Base-by-base conservation (phyloP, 2,113 vertebrate species). In the Nanorana parkeri region DNA sequence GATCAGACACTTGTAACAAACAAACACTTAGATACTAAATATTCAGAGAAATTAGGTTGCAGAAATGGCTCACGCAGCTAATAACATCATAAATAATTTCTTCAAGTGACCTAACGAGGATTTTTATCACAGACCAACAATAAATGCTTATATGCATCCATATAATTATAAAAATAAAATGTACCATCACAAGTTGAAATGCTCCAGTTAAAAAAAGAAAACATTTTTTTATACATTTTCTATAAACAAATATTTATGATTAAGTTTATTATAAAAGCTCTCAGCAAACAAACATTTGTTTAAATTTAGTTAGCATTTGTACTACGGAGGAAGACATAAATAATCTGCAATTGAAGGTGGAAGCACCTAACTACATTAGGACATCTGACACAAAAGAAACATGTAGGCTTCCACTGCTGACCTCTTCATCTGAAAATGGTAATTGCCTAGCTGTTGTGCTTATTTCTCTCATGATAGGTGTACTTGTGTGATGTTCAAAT, bases 91-190 rank as follows among this genome's bases (percentile, higher is more conserved):
- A 68, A 68, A 68, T 68, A 68, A 21, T 79, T n/a, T 68, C 41
- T 28, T 67, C 56, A 68, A 56, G 65, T 68, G 64, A 79, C 52
- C 65, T 79, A 68, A 79, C 58, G 63, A 79, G 65, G 28, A 68
- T 68, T 68, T 79, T 79, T 68, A 68, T 79, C 77, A 68, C 65
- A 56, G 29, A 23, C 52, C 36, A 15, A 41, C 21, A 41, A 68
- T 68, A 52, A 65, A 79, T 79, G 47, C 52, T 55, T 68, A 32
- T 56, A 41, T 36, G 24, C 63, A 65, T 24, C 29, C 16, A 55
- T 28, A 56, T 67, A 68, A 56, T 79, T 23, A 68, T 67, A 68
- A 79, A 41, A 79, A 68, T 79, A 24, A 32, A 75, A 75, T 32
- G 55, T 20, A 55, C 54, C 24, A 73, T 55, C 24, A 55, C 69